These are phyloP conservation scores for Calephelis perditalis DNA, from an alignment of 2,888 invertebrate species.

Conservation along the genomic window DNA sequence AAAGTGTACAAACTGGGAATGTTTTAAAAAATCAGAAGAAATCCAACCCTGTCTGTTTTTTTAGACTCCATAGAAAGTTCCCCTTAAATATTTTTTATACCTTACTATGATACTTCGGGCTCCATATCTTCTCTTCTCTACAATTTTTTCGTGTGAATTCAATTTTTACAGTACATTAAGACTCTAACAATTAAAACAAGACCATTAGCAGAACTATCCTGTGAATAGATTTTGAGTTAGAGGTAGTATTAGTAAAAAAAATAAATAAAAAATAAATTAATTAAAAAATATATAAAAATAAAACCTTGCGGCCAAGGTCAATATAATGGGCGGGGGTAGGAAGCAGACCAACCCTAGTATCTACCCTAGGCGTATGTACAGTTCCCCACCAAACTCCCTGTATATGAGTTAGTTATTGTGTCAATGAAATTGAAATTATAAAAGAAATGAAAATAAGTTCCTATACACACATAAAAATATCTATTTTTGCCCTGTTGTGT, in stretches of 20 bases:
- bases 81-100: constrained; percentile 1
- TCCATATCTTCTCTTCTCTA: constrained; percentile 3
- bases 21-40: constrained; percentile 12
- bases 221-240: constrained; percentile 5
- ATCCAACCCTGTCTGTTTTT: neutral
- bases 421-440: no score
- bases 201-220: constrained; percentile 1
- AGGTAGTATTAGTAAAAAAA: constrained; percentile 7
- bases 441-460: no score
- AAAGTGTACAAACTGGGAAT: constrained; percentile 1
- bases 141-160: constrained; percentile 5
- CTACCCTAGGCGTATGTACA: constrained; percentile 11
- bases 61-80: neutral
- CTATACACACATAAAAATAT: no score
- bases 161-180: constrained; percentile 9
- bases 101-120: constrained; percentile 3
- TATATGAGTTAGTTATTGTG: neutral
- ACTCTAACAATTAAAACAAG: neutral
- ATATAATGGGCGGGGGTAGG: constrained; percentile 7
- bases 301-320: constrained; percentile 7
- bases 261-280: neutral
- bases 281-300: constrained; percentile 1
- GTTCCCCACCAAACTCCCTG: constrained; percentile 8
- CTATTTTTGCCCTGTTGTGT: no score
- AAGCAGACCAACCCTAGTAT: neutral